A percentile compares a stretch with the other conserved stretches of the same genome.
These are phyloP conservation scores for Antheraea mylitta DNA, from an alignment of 1,140 invertebrate genomes.

Conservation along the genomic window DNA sequence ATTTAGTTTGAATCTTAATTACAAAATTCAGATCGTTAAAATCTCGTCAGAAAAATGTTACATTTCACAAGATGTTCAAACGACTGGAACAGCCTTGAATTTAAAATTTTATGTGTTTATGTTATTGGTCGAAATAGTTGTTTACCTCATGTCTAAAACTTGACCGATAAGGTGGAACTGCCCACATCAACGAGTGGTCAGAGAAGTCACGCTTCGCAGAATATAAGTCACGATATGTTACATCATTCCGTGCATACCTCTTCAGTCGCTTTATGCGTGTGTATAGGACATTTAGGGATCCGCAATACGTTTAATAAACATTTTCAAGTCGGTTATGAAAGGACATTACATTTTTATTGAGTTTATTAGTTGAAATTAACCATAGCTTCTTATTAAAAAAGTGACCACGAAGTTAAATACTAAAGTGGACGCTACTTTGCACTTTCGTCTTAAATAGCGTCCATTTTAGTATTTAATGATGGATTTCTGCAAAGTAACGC, in stretches of 20 bases:
- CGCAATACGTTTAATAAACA: not conserved
- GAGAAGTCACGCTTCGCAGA: constrained; percentile 11
- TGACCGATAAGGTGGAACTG: constrained; percentile 10
- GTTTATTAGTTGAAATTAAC: too few relatives aligned
- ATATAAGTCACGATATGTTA: constrained; percentile 10
- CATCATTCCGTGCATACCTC: constrained; percentile 1
- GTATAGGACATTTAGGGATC: not conserved
- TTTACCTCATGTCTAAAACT: not conserved
- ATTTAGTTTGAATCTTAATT: not conserved
- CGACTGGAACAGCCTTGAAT: not conserved
- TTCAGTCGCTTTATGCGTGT: not conserved
- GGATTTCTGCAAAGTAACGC: too few relatives aligned
- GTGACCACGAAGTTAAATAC: too few relatives aligned
- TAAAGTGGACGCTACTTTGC: too few relatives aligned
- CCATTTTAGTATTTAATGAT: too few relatives aligned
- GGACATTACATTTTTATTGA: not conserved
- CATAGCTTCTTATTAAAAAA: too few relatives aligned
- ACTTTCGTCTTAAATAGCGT: too few relatives aligned
- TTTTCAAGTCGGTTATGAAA: not conserved
- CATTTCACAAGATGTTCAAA: not conserved
- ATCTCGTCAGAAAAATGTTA: not conserved
- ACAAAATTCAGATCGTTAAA: not conserved
- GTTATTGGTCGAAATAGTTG: constrained; percentile 1
- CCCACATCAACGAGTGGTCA: constrained; percentile 10
- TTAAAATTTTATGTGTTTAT: not conserved